Percentiles rank a stretch among this genome's conserved stretches.
Evolutionary conservation across 1,140 invertebrate genomes (phyloP).

Genomic region (Homalodisca vitripennis): DNA sequence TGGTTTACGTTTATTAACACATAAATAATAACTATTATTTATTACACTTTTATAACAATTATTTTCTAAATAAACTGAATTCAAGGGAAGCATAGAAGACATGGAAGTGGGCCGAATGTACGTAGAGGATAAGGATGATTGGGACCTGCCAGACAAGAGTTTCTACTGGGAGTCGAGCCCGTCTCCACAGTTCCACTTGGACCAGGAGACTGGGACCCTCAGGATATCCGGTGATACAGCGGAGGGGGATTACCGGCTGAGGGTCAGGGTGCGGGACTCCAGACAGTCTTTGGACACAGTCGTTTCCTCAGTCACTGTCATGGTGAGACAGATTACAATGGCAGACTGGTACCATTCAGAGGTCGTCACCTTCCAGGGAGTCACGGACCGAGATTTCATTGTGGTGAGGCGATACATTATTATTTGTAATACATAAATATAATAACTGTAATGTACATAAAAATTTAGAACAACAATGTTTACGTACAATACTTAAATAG

Average conservation of each 20-base stretch:
- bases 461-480: no score
- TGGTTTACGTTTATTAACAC: neutral
- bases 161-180: conserved; percentile 87
- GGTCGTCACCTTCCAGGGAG: no score
- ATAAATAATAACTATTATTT: neutral
- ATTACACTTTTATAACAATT: neutral
- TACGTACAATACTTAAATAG: no score
- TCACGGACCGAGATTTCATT: no score
- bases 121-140: conserved; percentile 94
- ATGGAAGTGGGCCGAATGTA: conserved; percentile 93
- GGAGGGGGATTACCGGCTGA: conserved; percentile 79
- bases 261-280: conserved; percentile 83
- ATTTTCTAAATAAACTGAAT: no score
- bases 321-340: no score
- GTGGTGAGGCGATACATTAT: no score
- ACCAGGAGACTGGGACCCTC: conserved; percentile 90
- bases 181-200: conserved; percentile 78
- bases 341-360: no score
- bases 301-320: no score
- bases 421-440: no score
- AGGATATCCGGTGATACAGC: conserved; percentile 88
- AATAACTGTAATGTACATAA: no score
- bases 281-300: no score
- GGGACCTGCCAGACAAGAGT: conserved; percentile 95
- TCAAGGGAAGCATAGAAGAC: conserved; percentile 81